Evolutionary conservation across 1,140 invertebrate species (phyloP), one percentile per base, ranked within the genome.

Genomic region (Zaprionus ornatus): DNA sequence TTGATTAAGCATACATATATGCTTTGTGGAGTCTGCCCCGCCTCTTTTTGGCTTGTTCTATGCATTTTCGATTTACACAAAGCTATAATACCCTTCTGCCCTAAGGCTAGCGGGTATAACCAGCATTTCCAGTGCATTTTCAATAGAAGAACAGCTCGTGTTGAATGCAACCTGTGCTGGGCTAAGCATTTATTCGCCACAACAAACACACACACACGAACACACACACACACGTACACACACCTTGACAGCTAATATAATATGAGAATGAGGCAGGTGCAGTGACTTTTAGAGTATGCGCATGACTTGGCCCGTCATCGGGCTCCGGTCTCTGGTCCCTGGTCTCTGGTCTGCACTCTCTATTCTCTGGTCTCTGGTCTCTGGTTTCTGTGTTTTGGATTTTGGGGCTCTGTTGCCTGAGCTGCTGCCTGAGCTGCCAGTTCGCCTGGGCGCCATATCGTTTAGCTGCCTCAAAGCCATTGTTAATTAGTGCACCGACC

Each of bases 401-500:
- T 68, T 27, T 61, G 70, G 63, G 63, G 12, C 15, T 37, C 42
- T 37, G 40, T 10, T 32, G 70, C 10, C 55, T 60, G 15, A 15
- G 12, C 19, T 23, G n/a, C 37, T 54, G 13, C 40, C 5, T 17
- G 27, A 21, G 37, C 59, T 17, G 59, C 25, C 50, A 27, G 61
- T 27, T 37, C 62, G 63, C 64, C 66, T 66, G 69, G 61, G 19
- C 40, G 65, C 25, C 81, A 68, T 85, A 77, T 78, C 82, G 79
- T 73, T 85, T 76, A 82, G 77, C 79, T 82, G 82, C 79, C 82
- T 85, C 68, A 86, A 82, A 86, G 83, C 82, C 68, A 85, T 87
- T 85, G 82, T 85, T 85, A 85, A 86, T 85, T 85, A 85, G 82
- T 87, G 82, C 82, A 85, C 75, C 82, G 83, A 85, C 82, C 82